Evolutionary conservation across 2,113 vertebrate genomes (phyloP).

Genomic region (Aix galericulata): DNA sequence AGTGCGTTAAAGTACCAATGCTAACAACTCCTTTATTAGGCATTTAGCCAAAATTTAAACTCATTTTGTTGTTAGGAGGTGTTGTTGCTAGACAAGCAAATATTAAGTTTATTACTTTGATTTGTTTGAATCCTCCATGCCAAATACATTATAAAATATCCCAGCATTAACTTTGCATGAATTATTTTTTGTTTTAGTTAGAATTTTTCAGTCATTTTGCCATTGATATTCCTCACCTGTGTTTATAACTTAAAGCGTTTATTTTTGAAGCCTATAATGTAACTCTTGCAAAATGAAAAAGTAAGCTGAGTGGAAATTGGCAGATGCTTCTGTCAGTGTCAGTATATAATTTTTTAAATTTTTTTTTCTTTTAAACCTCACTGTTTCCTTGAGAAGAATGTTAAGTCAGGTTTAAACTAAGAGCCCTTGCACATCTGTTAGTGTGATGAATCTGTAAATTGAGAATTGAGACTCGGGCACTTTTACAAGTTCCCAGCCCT

Average conservation of each 20-base stretch:
- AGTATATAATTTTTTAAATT: not conserved
- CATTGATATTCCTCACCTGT: not conserved
- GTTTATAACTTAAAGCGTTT: not conserved
- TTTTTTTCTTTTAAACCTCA: not conserved
- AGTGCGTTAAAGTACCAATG: constrained; percentile 53
- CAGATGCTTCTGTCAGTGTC: not conserved
- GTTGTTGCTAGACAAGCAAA: constrained; percentile 19
- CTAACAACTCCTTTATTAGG: constrained; percentile 48
- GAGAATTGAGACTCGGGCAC: not conserved
- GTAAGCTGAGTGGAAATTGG: not conserved
- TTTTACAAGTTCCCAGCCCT: not conserved
- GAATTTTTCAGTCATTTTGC: not conserved
- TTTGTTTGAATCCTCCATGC: constrained; percentile 37
- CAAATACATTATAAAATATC: constrained; percentile 13
- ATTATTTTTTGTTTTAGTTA: constrained; percentile 12
- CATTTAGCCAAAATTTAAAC: constrained; percentile 42
- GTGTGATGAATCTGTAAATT: not conserved
- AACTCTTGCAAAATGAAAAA: not conserved
- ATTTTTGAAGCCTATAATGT: not conserved
- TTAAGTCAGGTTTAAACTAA: not conserved
- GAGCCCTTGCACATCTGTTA: not conserved
- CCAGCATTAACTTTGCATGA: constrained; percentile 14
- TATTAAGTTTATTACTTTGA: constrained; percentile 44
- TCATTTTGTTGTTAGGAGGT: constrained; percentile 28
- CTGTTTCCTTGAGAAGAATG: not conserved